Evolutionary conservation across 2,797 vertebrate genomes (phyloP), one percentile per base, ranked within the genome.

Genomic region (Fratercula arctica): DNA sequence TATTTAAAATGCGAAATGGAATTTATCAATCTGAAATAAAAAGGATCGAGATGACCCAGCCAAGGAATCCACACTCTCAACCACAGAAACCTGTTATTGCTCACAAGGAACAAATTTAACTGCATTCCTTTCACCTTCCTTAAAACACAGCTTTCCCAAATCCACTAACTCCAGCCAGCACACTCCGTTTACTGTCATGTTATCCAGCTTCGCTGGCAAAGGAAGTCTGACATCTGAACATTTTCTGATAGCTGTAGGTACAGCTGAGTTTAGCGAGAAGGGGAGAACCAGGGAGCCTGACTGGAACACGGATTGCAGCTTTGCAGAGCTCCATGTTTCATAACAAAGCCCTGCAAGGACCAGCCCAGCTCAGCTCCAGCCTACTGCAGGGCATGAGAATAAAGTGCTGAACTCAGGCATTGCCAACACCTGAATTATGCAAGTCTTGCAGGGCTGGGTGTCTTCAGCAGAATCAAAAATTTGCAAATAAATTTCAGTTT

Each of bases 371-470:
- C 66, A 95, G 61, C 78, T 83, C 45, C 85, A 93, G 20, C 18
- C 48, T 90, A 92, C 87, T 95, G 82, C 82, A 94, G 82, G 94
- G 85, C 77, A 93, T 89, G 73, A 89, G 90, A 92, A 96, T 76
- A 56, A 97, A 89, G n/a, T 89, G 23, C 69, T 88, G 61, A 78
- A 83, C 46, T 72, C 66, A 21, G 43, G 50, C 69, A 78, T 57
- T 92, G 90, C 93, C 87, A 88, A 67, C 73, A 79, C 51, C 41
- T 46, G 43, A 86, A 81, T 94, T 92, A 96, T 69, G 82, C 76
- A 96, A 95, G 89, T 91, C 90, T 95, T 9, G 3, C 69, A 87
- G 73, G 68, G 67, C 50, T 92, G 66, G 51, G 54, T 77, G 39
- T 54, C 93, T 86, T 78, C 54, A 81, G 35, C 23, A 84, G 70